Conservation (phyloP, 2,888 invertebrate species). For the Rotaria magnacalcarata region DNA sequence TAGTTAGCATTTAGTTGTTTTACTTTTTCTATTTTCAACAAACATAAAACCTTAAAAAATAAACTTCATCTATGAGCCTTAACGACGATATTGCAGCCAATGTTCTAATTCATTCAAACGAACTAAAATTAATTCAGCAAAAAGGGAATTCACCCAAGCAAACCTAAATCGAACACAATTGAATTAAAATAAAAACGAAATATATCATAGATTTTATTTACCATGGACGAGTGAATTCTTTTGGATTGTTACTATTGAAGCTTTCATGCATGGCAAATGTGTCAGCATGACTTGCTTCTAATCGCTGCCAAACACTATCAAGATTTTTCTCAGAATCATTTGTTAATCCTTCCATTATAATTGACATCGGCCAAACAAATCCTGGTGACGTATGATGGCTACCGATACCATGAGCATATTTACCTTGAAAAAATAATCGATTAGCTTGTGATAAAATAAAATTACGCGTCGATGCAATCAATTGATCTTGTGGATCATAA, state of each 20-base stretch:
- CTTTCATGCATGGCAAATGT: conserved; percentile 27
- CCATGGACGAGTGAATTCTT: not conserved
- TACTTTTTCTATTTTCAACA: too few species aligned
- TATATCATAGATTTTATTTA: not conserved
- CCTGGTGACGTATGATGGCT: not conserved
- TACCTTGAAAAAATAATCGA: not conserved
- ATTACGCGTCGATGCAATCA: not conserved
- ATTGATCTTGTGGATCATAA: not conserved
- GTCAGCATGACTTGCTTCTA: not conserved
- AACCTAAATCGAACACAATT: not conserved
- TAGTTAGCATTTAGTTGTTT: too few species aligned
- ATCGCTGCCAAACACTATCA: not conserved
- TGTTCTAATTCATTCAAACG: not conserved
- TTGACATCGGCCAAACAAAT: not conserved
- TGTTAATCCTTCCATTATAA: conserved; percentile 26
- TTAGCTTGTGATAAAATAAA: not conserved
- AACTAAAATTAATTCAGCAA: conserved; percentile 4
- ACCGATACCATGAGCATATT: not conserved
- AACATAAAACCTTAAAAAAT: too few species aligned
- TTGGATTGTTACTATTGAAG: conserved; percentile 1
- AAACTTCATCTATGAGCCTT: too few species aligned
- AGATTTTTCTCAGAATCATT: not conserved
- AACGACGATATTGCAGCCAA: not conserved
- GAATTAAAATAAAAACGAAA: not conserved
- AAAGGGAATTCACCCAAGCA: not conserved